phyloP scores from a whole-genome alignment of 2,888 invertebrate species.

The Acanthoscelides obtectus region DNA sequence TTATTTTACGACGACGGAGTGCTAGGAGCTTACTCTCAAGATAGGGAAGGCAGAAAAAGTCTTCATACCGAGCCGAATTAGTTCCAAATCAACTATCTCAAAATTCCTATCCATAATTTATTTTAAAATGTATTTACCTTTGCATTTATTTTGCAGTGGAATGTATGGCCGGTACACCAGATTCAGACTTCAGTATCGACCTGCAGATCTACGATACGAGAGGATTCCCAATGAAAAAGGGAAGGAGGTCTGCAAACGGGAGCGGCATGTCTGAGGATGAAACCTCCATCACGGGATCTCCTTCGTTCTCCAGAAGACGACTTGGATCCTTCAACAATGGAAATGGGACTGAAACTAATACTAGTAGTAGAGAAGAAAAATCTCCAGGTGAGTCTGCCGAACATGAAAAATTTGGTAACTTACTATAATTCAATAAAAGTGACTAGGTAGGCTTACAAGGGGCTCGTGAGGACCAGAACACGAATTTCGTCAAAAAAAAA shows the following conservation, averaged over 20 bases:
- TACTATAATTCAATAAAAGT: too few species aligned
- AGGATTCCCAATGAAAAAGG: slow-evolving; percentile 53
- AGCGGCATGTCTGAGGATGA: slow-evolving; percentile 59
- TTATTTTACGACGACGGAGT: too few species aligned
- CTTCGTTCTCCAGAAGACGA: slow-evolving; percentile 60
- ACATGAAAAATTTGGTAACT: too few species aligned
- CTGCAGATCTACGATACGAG: slow-evolving; percentile 72
- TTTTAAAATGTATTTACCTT: background rate
- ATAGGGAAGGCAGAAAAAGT: too few species aligned
- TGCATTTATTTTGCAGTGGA: slow-evolving; percentile 48
- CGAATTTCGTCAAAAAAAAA: too few species aligned
- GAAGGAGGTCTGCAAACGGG: slow-evolving; percentile 44
- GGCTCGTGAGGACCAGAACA: too few species aligned
- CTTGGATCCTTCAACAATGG: slow-evolving; percentile 64
- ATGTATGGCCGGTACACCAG: slow-evolving; percentile 66
- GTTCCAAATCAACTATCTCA: too few species aligned
- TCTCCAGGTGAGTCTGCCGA: slow-evolving; percentile 49
- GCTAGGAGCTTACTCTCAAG: too few species aligned
- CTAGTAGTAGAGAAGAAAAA: slow-evolving; percentile 48
- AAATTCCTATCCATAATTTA: background rate
- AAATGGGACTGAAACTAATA: slow-evolving; percentile 34
- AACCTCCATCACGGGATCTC: slow-evolving; percentile 57
- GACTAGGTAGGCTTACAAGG: too few species aligned
- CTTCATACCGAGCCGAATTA: too few species aligned
- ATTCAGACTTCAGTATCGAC: slow-evolving; percentile 72